Evolutionary conservation across 2,113 vertebrate genomes (phyloP), one percentile per base, ranked within the genome.

Genomic region (Myiozetetes cayanensis): DNA sequence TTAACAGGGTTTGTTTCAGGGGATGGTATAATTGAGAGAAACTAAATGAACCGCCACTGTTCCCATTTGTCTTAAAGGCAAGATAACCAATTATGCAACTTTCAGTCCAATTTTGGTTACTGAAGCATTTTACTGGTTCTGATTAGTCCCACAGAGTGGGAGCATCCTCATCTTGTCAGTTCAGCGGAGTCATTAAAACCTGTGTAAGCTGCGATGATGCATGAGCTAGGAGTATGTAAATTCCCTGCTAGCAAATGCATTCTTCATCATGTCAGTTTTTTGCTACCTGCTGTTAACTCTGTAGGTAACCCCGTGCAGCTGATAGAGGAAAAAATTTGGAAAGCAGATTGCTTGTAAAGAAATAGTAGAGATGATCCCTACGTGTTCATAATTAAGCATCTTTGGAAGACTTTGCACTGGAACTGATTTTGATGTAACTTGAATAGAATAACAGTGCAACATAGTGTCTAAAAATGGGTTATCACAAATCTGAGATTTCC

Each of bases 161-260:
- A 96, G 78, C 92, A 83, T 93, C 76, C 77, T 95, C 58, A 85
- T 93, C 53, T 88, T 97, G 93, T 94, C 90, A 87, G 78, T 89
- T 96, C 86, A 90, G 74, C 67, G 89, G 86, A 95, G 70, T 96
- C 84, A 94, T 96, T 96, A 95, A 79, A 80, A 94, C 27, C 63
- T 84, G 55, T 81, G 70, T 96, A 94, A 96, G 82, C 87, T 89
- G 81, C 73, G 85, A 61, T 96, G 89, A 96, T 96, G 58, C 95
- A 95, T 94, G 94, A 97, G 90, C 94, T 95, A 17, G 70, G 49
- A n/a, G 84, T 94, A 94, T 97, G 74, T 85, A 97, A 96, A 97
- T 97, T 97, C 78, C 94, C 66, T 91, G 46, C 56, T 95, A 89
- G 50, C 19, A 8, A 92, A 74, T 52, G 14, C 91, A 84, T 96